Percentiles rank a stretch among this genome's conserved stretches.
These are phyloP conservation scores for Drosophila aff. DNA, from an alignment of 1,140 invertebrate species.

Conservation along the genomic window DNA sequence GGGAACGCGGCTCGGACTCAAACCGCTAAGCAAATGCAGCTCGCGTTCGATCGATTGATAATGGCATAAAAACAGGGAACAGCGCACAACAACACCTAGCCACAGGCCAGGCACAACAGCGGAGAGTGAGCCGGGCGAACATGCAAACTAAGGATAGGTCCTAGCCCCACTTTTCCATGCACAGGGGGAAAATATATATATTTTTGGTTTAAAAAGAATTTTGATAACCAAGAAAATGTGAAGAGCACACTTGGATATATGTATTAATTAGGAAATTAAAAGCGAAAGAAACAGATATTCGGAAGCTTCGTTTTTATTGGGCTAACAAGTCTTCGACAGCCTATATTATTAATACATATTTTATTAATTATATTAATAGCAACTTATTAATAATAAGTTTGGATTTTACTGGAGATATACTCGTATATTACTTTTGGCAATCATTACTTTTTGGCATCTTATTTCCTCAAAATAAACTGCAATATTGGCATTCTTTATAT, in stretches of 20 bases:
- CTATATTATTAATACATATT: no score
- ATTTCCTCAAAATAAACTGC: neutral
- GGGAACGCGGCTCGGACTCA: slow-evolving; percentile 23
- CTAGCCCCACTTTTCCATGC: neutral
- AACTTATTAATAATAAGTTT: neutral
- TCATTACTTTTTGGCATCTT: neutral
- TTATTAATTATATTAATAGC: neutral
- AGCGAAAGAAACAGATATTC: no score
- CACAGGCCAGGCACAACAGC: slow-evolving; percentile 60
- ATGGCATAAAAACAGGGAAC: slow-evolving; percentile 63
- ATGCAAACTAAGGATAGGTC: slow-evolving; percentile 46
- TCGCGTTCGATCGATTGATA: slow-evolving; percentile 82
- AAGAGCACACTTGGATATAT: neutral
- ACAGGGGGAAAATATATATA: slow-evolving; percentile 1
- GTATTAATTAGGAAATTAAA: no score
- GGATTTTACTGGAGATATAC: neutral
- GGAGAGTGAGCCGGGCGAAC: slow-evolving; percentile 12
- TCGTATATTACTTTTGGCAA: neutral
- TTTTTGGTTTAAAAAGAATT: neutral
- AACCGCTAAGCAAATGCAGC: slow-evolving; percentile 78
- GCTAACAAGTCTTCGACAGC: no score
- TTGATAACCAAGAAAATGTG: neutral
- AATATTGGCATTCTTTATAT: neutral
- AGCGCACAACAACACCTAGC: slow-evolving; percentile 53
- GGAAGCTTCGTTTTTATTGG: no score